These are phyloP conservation scores for Sanderia malayensis DNA, from an alignment of 30 jellyfish, hydroid and myxozoan species.

Conservation along the genomic window DNA sequence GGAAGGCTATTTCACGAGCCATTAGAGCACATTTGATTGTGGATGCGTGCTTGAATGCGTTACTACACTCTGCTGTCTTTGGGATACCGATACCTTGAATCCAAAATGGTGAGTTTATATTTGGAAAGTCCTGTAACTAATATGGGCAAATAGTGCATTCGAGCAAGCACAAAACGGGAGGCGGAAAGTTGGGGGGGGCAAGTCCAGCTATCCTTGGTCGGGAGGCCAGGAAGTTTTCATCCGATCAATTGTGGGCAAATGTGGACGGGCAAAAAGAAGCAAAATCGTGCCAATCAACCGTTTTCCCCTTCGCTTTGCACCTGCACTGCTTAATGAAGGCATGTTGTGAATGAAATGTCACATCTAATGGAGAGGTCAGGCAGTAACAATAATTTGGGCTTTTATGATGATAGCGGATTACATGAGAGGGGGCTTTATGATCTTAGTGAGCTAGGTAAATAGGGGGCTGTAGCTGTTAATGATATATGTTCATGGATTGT, in stretches of 20 bases:
- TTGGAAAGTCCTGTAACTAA: too few relatives aligned
- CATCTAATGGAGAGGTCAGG: conserved; percentile 3
- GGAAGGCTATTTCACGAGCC: conserved; percentile 28
- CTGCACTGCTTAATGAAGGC: conserved; percentile 1
- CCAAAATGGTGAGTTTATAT: not conserved
- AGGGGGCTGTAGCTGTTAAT: not conserved
- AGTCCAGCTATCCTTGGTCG: not conserved
- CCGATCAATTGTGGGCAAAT: not conserved
- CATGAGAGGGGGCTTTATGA: conserved; percentile 4
- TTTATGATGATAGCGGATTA: not conserved
- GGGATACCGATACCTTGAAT: not conserved
- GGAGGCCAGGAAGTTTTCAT: conserved; percentile 3
- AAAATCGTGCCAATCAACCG: not conserved
- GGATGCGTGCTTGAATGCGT: conserved; percentile 18
- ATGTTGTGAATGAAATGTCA: not conserved
- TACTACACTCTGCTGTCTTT: conserved; percentile 14
- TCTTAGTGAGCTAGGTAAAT: not conserved
- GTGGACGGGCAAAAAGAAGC: conserved; percentile 6
- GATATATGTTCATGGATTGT: not conserved
- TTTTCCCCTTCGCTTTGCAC: conserved; percentile 3
- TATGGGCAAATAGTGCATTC: too few relatives aligned
- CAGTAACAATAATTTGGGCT: not conserved
- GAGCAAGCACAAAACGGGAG: too few relatives aligned
- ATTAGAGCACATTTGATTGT: conserved; percentile 31
- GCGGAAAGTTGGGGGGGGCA: too few relatives aligned